Base-by-base conservation (phyloP, 2,113 vertebrate genomes). In the Plectropomus leopardus region DNA sequence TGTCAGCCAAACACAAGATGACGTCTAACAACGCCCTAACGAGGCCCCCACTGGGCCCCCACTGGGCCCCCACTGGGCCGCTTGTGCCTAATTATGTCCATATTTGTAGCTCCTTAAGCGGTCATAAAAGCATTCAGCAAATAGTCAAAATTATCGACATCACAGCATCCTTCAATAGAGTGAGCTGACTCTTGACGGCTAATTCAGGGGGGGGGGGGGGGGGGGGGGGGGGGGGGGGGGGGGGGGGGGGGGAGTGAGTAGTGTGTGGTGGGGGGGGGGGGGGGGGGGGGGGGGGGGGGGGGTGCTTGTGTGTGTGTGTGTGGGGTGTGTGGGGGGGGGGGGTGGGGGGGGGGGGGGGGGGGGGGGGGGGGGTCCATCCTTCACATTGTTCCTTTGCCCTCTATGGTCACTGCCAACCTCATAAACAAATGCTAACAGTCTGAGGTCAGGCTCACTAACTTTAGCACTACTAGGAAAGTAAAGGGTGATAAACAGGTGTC, bases 371-470 rank as follows among this genome's bases (percentile, higher is more conserved):
- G n/a, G n/a, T n/a, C n/a, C n/a, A 45, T 14, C 28, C 36, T 54
- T 36, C 67, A 69, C 26, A 48, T 0, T 72, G 54, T 24, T 66
- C 28, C n/a, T 66, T 32, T 51, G 72, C 13, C 13, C 21, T 47
- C 14, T 17, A 3, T 6, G 1, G 11, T 50, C 36, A 6, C 32
- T 59, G 58, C 51, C 28, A 57, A 34, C 45, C 36, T 2, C 32
- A 67, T 19, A 44, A n/a, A 34, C 54, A 68, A 19, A 72, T 76
- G 75, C 60, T 48, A 32, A 42, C 24, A 47, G 45, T 7, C 55
- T 82, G 79, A 78, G 53, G 58, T 80, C 72, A 80, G 63, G 23
- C 34, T 21, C 23, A 13, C 64, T 80, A 65, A 80, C 51, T 73
- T 77, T 76, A 80, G 63, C 84, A 1, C 21, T 42, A 13, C 13